Evolutionary conservation across 1,140 invertebrate species (phyloP).

Genomic region (Maniola jurtina): DNA sequence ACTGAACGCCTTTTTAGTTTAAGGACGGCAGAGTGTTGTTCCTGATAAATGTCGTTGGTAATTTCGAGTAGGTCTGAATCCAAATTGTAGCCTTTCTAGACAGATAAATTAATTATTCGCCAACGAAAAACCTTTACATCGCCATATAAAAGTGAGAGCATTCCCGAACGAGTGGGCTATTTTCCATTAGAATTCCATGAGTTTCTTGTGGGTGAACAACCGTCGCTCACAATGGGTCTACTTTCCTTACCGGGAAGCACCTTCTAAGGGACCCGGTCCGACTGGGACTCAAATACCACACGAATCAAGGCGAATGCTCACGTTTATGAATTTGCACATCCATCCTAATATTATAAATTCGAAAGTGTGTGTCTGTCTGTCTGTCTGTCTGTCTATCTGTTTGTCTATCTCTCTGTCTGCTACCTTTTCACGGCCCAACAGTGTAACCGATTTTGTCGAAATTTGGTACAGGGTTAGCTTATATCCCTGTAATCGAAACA

Average conservation of each 20-base stretch:
- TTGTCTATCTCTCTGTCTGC: no score
- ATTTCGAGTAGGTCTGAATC: no score
- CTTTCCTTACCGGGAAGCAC: slow-evolving; percentile 59
- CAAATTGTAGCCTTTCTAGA: no score
- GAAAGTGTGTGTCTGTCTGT: no score
- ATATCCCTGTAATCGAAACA: no score
- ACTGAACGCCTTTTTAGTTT: no score
- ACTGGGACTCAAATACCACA: slow-evolving; percentile 34
- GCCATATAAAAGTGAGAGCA: slow-evolving; percentile 38
- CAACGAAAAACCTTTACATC: not conserved
- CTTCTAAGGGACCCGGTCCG: slow-evolving; percentile 43
- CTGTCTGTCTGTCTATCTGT: no score
- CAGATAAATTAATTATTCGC: slow-evolving; percentile 3
- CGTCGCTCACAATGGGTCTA: slow-evolving; percentile 59
- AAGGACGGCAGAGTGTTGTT: no score
- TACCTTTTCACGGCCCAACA: no score
- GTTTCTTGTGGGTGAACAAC: slow-evolving; percentile 63
- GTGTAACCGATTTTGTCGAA: no score
- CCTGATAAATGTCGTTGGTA: no score
- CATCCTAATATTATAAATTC: not conserved
- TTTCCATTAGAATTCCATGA: slow-evolving; percentile 48
- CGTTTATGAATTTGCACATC: slow-evolving; percentile 25
- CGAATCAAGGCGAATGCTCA: slow-evolving; percentile 24
- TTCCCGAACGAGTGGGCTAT: slow-evolving; percentile 27
- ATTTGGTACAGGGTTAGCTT: no score